phyloP scores from a whole-genome alignment of 2,113 vertebrate genomes.

The Ariopsis seemanni region DNA sequence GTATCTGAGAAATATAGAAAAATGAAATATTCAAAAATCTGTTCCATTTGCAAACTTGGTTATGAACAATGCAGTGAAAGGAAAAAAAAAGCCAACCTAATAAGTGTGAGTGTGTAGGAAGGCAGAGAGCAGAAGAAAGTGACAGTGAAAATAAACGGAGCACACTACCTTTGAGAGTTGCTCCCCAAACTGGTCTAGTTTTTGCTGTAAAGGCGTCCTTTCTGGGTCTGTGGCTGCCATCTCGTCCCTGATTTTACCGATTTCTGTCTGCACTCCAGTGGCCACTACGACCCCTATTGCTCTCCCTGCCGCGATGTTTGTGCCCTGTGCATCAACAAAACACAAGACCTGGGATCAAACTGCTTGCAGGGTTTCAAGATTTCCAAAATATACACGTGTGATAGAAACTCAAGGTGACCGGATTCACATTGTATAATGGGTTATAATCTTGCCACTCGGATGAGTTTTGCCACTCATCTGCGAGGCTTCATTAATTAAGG shows the following conservation, averaged over 20 bases:
- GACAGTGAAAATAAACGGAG: background rate
- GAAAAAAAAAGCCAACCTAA: too few species aligned
- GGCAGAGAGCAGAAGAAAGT: background rate
- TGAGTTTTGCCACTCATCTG: background rate
- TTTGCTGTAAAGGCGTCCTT: conserved; percentile 75
- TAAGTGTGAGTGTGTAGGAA: background rate
- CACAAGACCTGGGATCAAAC: conserved; percentile 3
- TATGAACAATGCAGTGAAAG: background rate
- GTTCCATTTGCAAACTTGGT: background rate
- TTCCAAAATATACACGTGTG: background rate
- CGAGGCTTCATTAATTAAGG: background rate
- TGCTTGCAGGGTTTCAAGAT: background rate
- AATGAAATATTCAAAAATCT: background rate
- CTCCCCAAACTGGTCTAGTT: conserved; percentile 78
- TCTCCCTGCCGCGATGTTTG: conserved; percentile 75
- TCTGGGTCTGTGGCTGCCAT: conserved; percentile 77
- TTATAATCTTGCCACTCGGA: background rate
- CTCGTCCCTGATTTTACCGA: conserved; percentile 78
- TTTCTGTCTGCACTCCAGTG: conserved; percentile 76
- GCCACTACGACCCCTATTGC: conserved; percentile 75
- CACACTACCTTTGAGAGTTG: conserved; percentile 73
- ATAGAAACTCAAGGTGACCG: background rate
- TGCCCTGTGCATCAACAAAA: conserved; percentile 63
- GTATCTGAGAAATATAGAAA: background rate
- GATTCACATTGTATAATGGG: background rate